phyloP scores from a whole-genome alignment of 2,888 invertebrate species.

The Omphaloscelis lunosa region DNA sequence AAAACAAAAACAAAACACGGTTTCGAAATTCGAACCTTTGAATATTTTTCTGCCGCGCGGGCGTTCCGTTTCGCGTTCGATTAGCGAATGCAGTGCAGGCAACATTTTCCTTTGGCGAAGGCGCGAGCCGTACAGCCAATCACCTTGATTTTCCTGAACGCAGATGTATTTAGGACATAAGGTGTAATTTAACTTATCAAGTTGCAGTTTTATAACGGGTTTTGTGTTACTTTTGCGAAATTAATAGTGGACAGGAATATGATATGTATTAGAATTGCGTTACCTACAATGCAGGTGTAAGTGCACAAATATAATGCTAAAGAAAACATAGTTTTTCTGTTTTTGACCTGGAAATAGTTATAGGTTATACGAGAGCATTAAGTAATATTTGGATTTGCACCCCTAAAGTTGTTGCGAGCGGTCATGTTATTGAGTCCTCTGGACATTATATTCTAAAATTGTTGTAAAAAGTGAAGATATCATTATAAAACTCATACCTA shows the following conservation, averaged over 20 bases:
- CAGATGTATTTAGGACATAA: conserved; percentile 49
- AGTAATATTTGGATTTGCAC: too few relatives aligned
- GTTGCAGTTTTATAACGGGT: conserved; percentile 32
- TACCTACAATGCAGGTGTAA: too few relatives aligned
- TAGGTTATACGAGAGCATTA: not conserved
- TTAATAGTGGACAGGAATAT: conserved; percentile 16
- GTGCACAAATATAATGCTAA: not conserved
- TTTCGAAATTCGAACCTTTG: conserved; percentile 47
- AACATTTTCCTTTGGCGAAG: conserved; percentile 74
- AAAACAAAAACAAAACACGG: conserved; percentile 50
- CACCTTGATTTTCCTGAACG: conserved; percentile 83
- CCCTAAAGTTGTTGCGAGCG: too few relatives aligned
- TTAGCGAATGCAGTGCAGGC: conserved; percentile 79
- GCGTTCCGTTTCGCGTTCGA: conserved; percentile 77
- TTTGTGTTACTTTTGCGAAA: conserved; percentile 14
- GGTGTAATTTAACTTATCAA: conserved; percentile 41
- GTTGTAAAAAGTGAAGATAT: too few relatives aligned
- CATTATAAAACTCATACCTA: too few relatives aligned
- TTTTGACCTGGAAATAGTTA: not conserved
- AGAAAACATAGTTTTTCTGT: not conserved
- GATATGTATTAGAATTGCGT: conserved; percentile 7
- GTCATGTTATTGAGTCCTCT: too few relatives aligned
- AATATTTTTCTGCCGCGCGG: conserved; percentile 61
- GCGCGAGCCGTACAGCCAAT: conserved; percentile 69
- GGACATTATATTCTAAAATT: too few relatives aligned